phyloP scores from a whole-genome alignment of 2,113 vertebrate genomes.

The Nycticebus coucang region DNA sequence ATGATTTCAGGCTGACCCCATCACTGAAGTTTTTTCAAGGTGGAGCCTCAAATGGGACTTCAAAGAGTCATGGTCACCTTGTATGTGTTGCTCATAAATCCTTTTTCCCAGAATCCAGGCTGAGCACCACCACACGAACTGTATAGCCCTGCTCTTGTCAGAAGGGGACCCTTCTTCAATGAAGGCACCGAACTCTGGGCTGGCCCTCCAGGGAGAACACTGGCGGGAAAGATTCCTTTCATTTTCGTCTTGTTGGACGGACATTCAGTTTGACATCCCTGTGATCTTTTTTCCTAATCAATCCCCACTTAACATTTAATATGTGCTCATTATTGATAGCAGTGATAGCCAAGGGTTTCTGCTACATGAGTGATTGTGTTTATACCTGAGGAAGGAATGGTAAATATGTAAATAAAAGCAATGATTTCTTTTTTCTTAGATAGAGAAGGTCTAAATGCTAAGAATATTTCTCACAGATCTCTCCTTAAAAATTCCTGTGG shows the following conservation, averaged over 20 bases:
- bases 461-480: not conserved
- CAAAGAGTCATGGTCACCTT: not conserved
- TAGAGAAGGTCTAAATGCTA: not conserved
- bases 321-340: not conserved
- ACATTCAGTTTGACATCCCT: not conserved
- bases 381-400: not conserved
- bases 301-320: not conserved
- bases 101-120: not conserved
- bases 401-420: not conserved
- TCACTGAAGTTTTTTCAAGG: not conserved
- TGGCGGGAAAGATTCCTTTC: not conserved
- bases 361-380: not conserved
- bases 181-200: rapidly evolving
- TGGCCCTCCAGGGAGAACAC: not conserved
- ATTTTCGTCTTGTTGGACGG: not conserved
- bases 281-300: not conserved
- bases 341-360: not conserved
- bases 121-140: not conserved
- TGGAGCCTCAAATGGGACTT: not conserved
- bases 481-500: not conserved
- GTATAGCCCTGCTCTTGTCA: not conserved
- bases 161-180: not conserved
- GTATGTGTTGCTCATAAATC: not conserved
- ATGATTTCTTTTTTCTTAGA: not conserved
- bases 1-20: not conserved